These are phyloP conservation scores for Drosophila nigricruria DNA, from an alignment of 2,888 invertebrate species.

Conservation along the genomic window DNA sequence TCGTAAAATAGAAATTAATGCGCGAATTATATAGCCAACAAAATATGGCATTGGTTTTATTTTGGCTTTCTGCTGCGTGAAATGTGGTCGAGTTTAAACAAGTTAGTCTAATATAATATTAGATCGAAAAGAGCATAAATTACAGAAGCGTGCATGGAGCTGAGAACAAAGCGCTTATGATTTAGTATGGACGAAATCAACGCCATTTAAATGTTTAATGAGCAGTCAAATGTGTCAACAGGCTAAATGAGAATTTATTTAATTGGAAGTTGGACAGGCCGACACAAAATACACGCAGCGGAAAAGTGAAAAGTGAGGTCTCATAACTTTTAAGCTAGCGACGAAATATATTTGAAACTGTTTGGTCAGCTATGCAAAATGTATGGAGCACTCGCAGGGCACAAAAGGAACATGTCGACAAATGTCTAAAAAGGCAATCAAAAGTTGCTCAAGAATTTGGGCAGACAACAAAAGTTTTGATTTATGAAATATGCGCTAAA, in stretches of 20 bases:
- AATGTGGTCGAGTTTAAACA: conserved; percentile 66
- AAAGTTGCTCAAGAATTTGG: conserved; percentile 55
- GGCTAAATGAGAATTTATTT: conserved; percentile 74
- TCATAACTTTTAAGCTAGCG: conserved; percentile 50
- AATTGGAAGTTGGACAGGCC: conserved; percentile 61
- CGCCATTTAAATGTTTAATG: conserved; percentile 75
- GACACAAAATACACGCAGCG: background rate
- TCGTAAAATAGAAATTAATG: conserved; percentile 60
- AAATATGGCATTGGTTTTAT: conserved; percentile 50
- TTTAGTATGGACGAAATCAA: conserved; percentile 56
- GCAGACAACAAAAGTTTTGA: conserved; percentile 62
- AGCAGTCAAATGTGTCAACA: conserved; percentile 79
- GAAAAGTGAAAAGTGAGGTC: conserved; percentile 53
- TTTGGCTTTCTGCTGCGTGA: conserved; percentile 41
- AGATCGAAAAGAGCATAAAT: conserved; percentile 68
- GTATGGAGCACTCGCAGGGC: background rate
- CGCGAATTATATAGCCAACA: conserved; percentile 50
- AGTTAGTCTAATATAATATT: conserved; percentile 62
- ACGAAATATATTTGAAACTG: conserved; percentile 47
- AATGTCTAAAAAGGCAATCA: conserved; percentile 70
- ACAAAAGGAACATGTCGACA: conserved; percentile 17
- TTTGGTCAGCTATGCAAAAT: conserved; percentile 29
- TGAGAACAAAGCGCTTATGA: conserved; percentile 63
- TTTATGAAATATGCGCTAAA: conserved; percentile 75
- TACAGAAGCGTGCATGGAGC: conserved; percentile 57